Base-by-base conservation (phyloP, 2,797 vertebrate genomes). In the Eulemur albifrons region DNA sequence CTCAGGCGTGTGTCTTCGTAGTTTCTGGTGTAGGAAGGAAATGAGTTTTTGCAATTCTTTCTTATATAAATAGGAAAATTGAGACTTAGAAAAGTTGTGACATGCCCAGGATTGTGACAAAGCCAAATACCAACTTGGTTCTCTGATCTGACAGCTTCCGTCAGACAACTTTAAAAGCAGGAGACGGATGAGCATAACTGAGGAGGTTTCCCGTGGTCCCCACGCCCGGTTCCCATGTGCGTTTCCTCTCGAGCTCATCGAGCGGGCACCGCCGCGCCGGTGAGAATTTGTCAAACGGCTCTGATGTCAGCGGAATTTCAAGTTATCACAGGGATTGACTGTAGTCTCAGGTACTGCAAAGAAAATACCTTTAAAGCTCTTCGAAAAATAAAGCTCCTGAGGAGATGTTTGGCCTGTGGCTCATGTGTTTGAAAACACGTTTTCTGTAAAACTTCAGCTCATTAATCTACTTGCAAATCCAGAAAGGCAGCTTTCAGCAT, bases 391-490 rank as follows among this genome's bases (percentile, higher is more conserved):
- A 97, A 93, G 59, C 88, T 73, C 88, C 81, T 0, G 40, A 95
- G 90, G 86, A 92, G 87, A 93, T 95, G 95, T 98, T 97, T 97
- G 93, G 97, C 95, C 97, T 92, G 82, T 98, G 97, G 97, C 95
- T 81, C 92, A 96, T 96, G 87, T 96, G 94, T 97, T 97, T 97
- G 96, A 94, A 97, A 97, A 97, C 92, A 86, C 65, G 88, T 94
- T 97, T 97, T 98, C 88, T 97, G 79, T 98, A 97, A 97, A 98
- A 97, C 87, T 95, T 87, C 96, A 69, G 88, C 95, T 89, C 94
- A 95, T 97, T 93, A 95, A 96, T 98, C 96, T 97, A 92, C 96
- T 88, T 97, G 97, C 75, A 96, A 96, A 97, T 96, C 97, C 97
- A 97, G 98, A 98, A 98, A 97, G 94, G 85, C 96, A 61, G 72